Percentiles rank a stretch among this genome's conserved stretches.
Conservation (phyloP, 2,797 vertebrate genomes). For the Anabas testudineus region DNA sequence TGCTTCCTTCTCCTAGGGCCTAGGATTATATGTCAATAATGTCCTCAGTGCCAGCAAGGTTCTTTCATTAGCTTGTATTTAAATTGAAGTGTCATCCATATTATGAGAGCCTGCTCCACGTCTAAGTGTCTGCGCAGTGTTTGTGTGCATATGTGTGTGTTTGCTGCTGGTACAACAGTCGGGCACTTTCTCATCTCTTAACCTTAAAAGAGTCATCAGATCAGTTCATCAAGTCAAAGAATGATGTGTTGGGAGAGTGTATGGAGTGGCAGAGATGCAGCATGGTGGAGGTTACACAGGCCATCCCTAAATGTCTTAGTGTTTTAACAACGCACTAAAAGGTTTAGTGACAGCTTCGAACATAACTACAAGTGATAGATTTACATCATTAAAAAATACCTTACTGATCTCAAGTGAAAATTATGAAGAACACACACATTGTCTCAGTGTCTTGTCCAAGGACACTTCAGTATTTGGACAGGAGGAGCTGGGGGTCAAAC, state of each 20-base stretch:
- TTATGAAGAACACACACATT: too few species aligned
- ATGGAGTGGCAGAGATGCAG: too few species aligned
- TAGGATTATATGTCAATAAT: slow-evolving; percentile 73
- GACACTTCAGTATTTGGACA: background rate
- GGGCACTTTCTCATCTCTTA: slow-evolving; percentile 21
- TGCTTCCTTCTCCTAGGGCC: slow-evolving; percentile 53
- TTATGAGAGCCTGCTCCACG: slow-evolving; percentile 41
- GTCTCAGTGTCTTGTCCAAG: background rate
- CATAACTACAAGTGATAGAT: too few species aligned
- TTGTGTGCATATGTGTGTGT: slow-evolving; percentile 27
- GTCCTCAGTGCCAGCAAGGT: slow-evolving; percentile 55
- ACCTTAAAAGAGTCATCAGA: slow-evolving; percentile 41
- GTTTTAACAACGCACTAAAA: too few species aligned
- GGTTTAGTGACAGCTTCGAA: too few species aligned
- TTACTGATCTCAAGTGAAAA: too few species aligned
- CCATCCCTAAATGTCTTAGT: too few species aligned
- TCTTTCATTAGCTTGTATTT: slow-evolving; percentile 72
- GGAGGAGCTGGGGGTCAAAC: background rate
- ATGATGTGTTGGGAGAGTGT: background rate
- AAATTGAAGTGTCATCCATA: slow-evolving; percentile 67
- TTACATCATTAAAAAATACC: too few species aligned
- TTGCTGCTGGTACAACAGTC: slow-evolving; percentile 17
- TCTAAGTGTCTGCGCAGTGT: slow-evolving; percentile 25
- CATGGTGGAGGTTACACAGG: too few species aligned
- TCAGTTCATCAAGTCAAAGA: slow-evolving; percentile 24